phyloP scores from a whole-genome alignment of 1,140 invertebrate genomes.

The Brachionus asplanchnoidis region DNA sequence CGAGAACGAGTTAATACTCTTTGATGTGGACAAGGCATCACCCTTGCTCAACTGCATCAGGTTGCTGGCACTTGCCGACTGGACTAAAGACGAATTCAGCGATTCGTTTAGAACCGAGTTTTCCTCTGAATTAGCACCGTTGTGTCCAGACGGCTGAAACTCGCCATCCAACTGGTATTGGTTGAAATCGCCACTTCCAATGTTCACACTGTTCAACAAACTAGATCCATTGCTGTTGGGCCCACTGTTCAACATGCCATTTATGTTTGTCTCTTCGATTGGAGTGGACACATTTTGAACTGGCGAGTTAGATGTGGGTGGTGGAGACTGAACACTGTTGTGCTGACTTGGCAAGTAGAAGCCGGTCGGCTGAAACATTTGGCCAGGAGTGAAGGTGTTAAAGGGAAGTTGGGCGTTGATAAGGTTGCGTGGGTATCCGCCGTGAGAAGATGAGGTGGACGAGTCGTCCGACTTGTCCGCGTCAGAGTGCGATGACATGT shows the following conservation, averaged over 20 bases:
- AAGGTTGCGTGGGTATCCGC: background rate
- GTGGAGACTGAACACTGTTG: background rate
- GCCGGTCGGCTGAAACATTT: conserved; percentile 11
- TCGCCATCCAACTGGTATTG: conserved; percentile 40
- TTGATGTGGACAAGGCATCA: background rate
- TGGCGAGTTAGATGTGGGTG: conserved; percentile 7
- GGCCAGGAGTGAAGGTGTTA: background rate
- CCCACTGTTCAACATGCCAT: background rate
- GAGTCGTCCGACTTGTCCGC: conserved; percentile 38
- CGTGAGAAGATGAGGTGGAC: conserved; percentile 10
- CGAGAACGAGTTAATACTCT: conserved; percentile 23
- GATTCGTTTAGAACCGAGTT: background rate
- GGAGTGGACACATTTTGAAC: conserved; percentile 27
- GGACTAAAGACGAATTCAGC: background rate
- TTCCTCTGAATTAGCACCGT: conserved; percentile 33
- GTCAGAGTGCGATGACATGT: conserved; percentile 13
- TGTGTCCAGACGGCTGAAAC: background rate
- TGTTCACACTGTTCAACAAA: background rate
- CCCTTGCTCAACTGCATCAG: background rate
- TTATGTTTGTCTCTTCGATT: conserved; percentile 21
- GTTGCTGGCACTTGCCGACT: conserved; percentile 5
- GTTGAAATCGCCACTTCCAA: conserved; percentile 35
- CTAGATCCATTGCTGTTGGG: conserved; percentile 15
- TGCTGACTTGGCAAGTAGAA: background rate
- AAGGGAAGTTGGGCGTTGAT: background rate